Evolutionary conservation across 2,888 invertebrate genomes (phyloP), one percentile per base, ranked within the genome.

Genomic region (Podabrus alpinus): DNA sequence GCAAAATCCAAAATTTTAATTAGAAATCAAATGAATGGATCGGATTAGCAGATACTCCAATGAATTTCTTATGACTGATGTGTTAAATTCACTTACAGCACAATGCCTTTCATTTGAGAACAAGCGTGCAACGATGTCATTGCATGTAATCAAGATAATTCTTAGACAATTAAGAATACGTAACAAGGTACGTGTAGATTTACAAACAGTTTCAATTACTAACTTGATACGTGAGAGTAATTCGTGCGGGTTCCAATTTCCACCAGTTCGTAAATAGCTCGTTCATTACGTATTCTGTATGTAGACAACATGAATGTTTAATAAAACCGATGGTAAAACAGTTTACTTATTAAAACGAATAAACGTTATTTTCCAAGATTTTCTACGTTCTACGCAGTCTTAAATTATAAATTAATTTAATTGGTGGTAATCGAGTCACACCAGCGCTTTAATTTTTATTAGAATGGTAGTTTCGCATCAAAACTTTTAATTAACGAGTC

Each of bases 101-200:
- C 45, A 45, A 45, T 45, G 45, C 45, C 45, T n/a, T 45, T 45
- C 45, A n/a, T n/a, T 45, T 45, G 45, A 17, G 62, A 19, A 17
- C 62, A 71, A 16, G 59, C 59, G 29, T 64, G 64, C 64, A 60
- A 9, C 59, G 71, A 71, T 59, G 59, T 60, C 67, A 59, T 60
- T 71, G 16, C 62, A 19, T 66, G 59, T 71, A 71, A 71, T 71
- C 66, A 71, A 66, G 60, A 59, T 67, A 67, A 71, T 67, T 71
- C 66, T 71, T 60, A 71, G 67, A 16, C 71, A 71, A 71, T 71
- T 67, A 71, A 66, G 66, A 67, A 67, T 71, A 67, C 62, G 71
- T 66, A 66, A 45, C 66, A 60, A 71, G 25, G 21, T 45, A 71
- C 60, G 67, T 60, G 71, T 71, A 17, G 71, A 66, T 66, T 71